Percentiles rank a stretch among this genome's conserved stretches.
Evolutionary conservation across 2,888 invertebrate species (phyloP).

Genomic region (Cordilura impudica): DNA sequence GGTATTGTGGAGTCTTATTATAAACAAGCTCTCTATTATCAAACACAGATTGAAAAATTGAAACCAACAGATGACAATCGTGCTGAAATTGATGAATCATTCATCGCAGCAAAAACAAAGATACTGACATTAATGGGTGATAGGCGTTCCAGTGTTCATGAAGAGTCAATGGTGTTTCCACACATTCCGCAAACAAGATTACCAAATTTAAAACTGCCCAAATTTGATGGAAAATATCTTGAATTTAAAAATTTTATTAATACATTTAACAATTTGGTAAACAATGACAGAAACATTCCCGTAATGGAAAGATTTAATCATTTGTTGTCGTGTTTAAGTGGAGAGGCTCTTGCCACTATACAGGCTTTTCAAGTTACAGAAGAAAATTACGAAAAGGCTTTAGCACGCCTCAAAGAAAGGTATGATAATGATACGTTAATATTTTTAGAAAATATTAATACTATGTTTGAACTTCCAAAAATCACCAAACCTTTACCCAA

Average conservation of each 20-base stretch:
- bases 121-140: slow-evolving; percentile 5
- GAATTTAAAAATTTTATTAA: slow-evolving; percentile 45
- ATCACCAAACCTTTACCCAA: slow-evolving; percentile 13
- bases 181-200: slow-evolving; percentile 16
- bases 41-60: slow-evolving; percentile 16
- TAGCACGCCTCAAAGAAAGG: slow-evolving; percentile 32
- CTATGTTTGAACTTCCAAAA: slow-evolving; percentile 38
- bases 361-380: slow-evolving; percentile 24
- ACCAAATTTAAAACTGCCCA: slow-evolving; percentile 21
- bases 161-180: slow-evolving; percentile 5
- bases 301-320: slow-evolving; percentile 7
- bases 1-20: slow-evolving; percentile 42
- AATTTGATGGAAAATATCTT: slow-evolving; percentile 40
- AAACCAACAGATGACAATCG: background rate
- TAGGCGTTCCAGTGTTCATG: background rate
- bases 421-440: slow-evolving; percentile 36
- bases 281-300: background rate
- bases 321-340: slow-evolving; percentile 14
- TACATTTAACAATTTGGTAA: slow-evolving; percentile 31
- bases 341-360: slow-evolving; percentile 35
- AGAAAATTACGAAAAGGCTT: slow-evolving; percentile 38
- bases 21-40: slow-evolving; percentile 21
- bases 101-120: slow-evolving; percentile 20
- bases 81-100: slow-evolving; percentile 32
- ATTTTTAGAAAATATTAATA: slow-evolving; percentile 33